These are phyloP conservation scores for Brachionus asplanchnoidis DNA, from an alignment of 1,140 invertebrate species.

Conservation along the genomic window DNA sequence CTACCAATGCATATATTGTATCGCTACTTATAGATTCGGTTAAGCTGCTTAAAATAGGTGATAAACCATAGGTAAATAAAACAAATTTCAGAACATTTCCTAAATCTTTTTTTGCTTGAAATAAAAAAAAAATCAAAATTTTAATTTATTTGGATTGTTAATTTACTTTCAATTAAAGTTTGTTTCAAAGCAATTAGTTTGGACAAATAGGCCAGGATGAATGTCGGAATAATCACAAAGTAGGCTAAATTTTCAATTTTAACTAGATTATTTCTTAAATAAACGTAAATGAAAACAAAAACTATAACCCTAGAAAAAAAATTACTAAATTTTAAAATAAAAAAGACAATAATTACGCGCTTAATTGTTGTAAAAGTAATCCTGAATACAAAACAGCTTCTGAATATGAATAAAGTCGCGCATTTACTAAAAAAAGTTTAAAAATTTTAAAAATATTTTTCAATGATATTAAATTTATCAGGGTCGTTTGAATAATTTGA, in stretches of 20 bases:
- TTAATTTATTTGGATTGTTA: constrained; percentile 45
- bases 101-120: constrained; percentile 45
- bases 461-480: too few species aligned
- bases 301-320: constrained; percentile 40
- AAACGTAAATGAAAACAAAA: constrained; percentile 44
- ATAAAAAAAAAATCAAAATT: neutral
- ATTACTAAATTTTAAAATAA: neutral
- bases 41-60: constrained; percentile 83
- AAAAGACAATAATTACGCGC: neutral
- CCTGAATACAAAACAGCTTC: constrained; percentile 70
- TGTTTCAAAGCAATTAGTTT: constrained; percentile 45
- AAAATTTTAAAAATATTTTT: too few species aligned
- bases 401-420: constrained; percentile 65
- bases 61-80: constrained; percentile 75
- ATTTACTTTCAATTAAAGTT: constrained; percentile 49
- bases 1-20: constrained; percentile 83
- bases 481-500: too few species aligned
- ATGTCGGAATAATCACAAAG: constrained; percentile 1
- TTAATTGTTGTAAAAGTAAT: constrained; percentile 65
- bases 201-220: constrained; percentile 44
- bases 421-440: constrained; percentile 58
- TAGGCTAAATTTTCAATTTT: constrained; percentile 14
- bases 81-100: constrained; percentile 65
- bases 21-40: constrained; percentile 93
- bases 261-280: constrained; percentile 42